Base-by-base conservation (phyloP, 1,140 invertebrate genomes). In the Pseudomyrmex dendroicus region DNA sequence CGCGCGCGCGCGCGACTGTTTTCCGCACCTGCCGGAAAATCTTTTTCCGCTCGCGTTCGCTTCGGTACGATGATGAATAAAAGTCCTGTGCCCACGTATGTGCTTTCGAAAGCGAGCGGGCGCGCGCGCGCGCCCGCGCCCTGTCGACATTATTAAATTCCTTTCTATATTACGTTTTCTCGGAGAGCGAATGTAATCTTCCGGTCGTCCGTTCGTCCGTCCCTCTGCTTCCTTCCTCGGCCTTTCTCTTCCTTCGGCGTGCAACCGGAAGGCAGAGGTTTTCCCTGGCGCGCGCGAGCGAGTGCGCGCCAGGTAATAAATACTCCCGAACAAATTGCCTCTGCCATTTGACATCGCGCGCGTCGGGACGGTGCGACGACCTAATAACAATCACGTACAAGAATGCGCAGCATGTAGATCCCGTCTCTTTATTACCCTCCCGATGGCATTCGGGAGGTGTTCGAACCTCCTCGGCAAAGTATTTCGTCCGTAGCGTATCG, bases 71-170 rank as follows among this genome's bases (percentile, higher is more conserved):
- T 61, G 76, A 80, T 80, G 66, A 80, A 80, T 80, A 80, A 80
- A 80, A 80, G 35, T 72, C 64, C 76, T 35, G 15, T 2, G 15
- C 7, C 44, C 66, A 70, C 54, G 56, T 76, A 61, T n/a, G 76
- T n/a, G 76, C 54, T 48, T 35, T 72, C 44, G 54, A 59, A 50
- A 80, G 25, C 56, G 57, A 44, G 54, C 52, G 73, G 22, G 57
- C 2, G 52, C 22, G 73, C 44, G 57, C 2, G 52, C 22, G 15
- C 20, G 0, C 20, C 20, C 20, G 50, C 62, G 54, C 44, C 25
- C 20, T 46, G 35, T 56, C 52, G 54, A 54, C 70, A 84, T 87
- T 88, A 88, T 88, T 87, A 87, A 88, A 88, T 88, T 88, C 86
- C 86, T 77, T 57, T 72, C 72, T 64, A 74, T 73, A 67, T 84